Conservation (phyloP, 2,797 vertebrate genomes). For the Xerus rutilus region DNA sequence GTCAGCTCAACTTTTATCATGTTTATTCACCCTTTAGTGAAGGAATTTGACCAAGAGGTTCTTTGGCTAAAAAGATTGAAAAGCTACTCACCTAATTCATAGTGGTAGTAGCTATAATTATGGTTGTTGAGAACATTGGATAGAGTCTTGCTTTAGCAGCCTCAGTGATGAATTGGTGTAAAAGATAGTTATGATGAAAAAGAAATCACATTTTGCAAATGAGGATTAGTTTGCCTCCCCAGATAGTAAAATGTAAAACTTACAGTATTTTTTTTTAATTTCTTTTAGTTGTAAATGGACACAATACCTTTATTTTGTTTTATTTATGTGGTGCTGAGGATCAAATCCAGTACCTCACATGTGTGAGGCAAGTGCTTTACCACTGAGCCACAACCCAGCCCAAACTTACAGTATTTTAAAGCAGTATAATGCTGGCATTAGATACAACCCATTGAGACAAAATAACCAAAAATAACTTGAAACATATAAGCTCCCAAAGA, state of each 20-base stretch:
- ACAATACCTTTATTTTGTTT: too few species aligned
- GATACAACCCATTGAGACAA: not conserved
- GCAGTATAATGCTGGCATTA: not conserved
- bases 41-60: not conserved
- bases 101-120: not conserved
- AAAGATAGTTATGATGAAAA: not conserved
- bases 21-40: not conserved
- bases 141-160: not conserved
- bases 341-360: too few species aligned
- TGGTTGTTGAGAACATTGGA: not conserved
- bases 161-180: not conserved
- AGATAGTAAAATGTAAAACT: not conserved
- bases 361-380: too few species aligned
- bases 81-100: not conserved
- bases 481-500: not conserved
- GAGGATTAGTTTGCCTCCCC: not conserved
- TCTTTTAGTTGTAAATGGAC: too few species aligned
- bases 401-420: not conserved
- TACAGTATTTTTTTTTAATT: not conserved
- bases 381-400: too few species aligned
- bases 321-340: too few species aligned
- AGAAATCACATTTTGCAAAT: not conserved
- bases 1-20: not conserved
- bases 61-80: not conserved
- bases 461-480: not conserved